Evolutionary conservation across 2,113 vertebrate species (phyloP), one percentile per base, ranked within the genome.

Genomic region (Limnothrissa miodon): DNA sequence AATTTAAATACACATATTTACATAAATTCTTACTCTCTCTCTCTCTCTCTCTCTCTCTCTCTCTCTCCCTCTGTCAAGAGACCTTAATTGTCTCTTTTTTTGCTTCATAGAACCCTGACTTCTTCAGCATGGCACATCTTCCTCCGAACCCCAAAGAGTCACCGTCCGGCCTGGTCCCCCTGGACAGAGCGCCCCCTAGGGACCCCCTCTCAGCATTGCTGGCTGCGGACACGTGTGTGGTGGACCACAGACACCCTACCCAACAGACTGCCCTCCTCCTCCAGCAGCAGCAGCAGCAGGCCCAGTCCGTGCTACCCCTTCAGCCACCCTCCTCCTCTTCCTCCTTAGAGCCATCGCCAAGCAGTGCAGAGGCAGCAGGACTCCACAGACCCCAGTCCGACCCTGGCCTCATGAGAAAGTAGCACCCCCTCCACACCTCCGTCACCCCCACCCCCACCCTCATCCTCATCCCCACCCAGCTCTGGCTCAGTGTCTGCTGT

Each of bases 61-160:
- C 5, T 56, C 19, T 21, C 21, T 56, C 51, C 23, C 9, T 48
- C 46, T 48, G 13, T 56, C 51, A 19, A 56, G 10, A 48, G 46
- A 11, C 46, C 10, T 7, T 7, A 29, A 62, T 62, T 29, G 1
- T 9, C 8, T 62, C 23, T 29, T 62, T 62, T 9, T 6, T 6
- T 25, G n/a, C 7, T 29, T 62, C 59, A 62, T n/a, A 62, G 25
- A 62, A 62, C 59, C 25, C 59, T 62, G 59, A 62, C 29, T 29
- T 95, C 90, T 90, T 93, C 89, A 93, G 96, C 86, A 89, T 93
- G 89, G 95, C 96, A 92, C 96, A 94, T 89, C 88, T 92, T 0
- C 93, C 94, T 94, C 94, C 93, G 85, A 96, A 97, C 96, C 94
- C 96, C 96, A 98, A 97, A 96, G 96, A 98, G 93, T 95, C 95